Conservation (phyloP, 2,797 vertebrate genomes). For the Tokudaia tokunoshimensis region DNA sequence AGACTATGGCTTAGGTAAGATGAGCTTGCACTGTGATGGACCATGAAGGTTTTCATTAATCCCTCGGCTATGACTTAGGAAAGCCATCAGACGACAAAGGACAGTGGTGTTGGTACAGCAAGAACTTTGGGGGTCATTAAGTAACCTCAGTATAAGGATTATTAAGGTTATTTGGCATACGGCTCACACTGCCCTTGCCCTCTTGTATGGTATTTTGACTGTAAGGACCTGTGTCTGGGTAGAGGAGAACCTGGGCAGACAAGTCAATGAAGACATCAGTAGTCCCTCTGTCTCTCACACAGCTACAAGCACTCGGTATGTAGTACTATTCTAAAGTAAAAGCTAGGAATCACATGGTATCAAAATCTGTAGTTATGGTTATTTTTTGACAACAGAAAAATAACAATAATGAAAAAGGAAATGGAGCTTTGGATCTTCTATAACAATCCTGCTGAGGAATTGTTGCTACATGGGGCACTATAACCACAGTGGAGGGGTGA, state of each 20-base stretch:
- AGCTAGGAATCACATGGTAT: neutral
- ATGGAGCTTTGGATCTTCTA: slow-evolving; percentile 29
- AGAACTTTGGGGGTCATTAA: slow-evolving; percentile 11
- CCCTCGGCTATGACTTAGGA: neutral
- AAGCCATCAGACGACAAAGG: neutral
- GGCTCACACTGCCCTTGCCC: neutral
- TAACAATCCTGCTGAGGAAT: slow-evolving; percentile 52
- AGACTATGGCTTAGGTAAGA: neutral
- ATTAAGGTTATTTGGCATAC: neutral
- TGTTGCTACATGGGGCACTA: slow-evolving; percentile 1
- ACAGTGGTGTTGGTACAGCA: neutral
- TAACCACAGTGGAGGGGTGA: slow-evolving; percentile 4
- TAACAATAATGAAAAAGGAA: neutral
- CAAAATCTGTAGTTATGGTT: neutral
- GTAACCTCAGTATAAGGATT: neutral
- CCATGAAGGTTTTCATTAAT: neutral
- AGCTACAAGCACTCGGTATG: neutral
- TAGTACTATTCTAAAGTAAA: neutral
- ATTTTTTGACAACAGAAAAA: neutral
- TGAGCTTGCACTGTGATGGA: neutral
- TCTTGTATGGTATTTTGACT: neutral
- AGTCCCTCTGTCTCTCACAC: neutral
- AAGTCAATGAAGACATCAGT: neutral
- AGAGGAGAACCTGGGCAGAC: neutral
- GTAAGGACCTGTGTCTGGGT: neutral